Percentiles rank a stretch among this genome's conserved stretches.
phyloP scores from a whole-genome alignment of 2,888 invertebrate species.

The Digitonthophagus gazella region DNA sequence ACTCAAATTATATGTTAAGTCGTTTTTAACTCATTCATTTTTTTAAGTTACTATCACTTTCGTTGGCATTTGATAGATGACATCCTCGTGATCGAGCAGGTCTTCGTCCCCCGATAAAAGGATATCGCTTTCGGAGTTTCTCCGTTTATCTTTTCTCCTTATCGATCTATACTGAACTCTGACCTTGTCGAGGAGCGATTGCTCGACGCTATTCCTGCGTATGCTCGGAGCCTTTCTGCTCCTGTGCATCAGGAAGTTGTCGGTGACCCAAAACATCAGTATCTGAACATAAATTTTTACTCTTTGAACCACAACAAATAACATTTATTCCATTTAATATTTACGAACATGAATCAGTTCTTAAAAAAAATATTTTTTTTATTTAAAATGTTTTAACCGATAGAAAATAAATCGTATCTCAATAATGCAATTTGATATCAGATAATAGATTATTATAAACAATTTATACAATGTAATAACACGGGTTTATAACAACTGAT shows the following conservation, averaged over 20 bases:
- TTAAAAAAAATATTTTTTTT: no score
- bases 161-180: constrained; percentile 61
- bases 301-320: no score
- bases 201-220: constrained; percentile 40
- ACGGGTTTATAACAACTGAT: no score
- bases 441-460: no score
- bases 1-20: no score
- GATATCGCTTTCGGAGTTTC: constrained; percentile 64
- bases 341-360: no score
- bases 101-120: constrained; percentile 64
- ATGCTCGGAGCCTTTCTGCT: constrained; percentile 52
- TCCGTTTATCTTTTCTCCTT: constrained; percentile 55
- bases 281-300: constrained; percentile 62
- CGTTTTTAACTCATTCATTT: background rate
- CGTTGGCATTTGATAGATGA: constrained; percentile 21
- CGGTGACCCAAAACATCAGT: constrained; percentile 83
- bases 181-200: constrained; percentile 47
- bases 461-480: no score
- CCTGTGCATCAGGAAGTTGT: constrained; percentile 76
- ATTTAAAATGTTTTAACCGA: no score
- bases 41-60: constrained; percentile 32
- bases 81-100: constrained; percentile 54
- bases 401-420: no score
- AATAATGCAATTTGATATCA: no score
- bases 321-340: no score